Conservation (phyloP, 2,888 invertebrate species). For the Dusona sp. region DNA sequence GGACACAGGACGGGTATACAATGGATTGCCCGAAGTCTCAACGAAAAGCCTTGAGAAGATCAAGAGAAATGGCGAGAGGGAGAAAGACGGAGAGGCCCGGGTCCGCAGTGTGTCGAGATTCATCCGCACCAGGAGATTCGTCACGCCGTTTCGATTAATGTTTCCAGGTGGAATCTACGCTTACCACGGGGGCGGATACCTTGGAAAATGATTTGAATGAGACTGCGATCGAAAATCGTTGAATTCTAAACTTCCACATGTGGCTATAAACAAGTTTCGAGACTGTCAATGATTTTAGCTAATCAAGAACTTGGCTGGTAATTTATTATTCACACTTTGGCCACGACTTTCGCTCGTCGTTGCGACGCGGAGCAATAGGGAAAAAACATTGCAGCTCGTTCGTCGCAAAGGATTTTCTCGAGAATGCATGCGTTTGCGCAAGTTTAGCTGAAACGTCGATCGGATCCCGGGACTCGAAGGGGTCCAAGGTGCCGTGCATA, state of each 20-base stretch:
- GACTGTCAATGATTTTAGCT: background rate
- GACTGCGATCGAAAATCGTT: conserved; percentile 24
- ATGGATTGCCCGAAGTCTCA: no score
- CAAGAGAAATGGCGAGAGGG: no score
- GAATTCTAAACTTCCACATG: background rate
- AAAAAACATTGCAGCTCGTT: conserved; percentile 4
- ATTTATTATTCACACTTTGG: conserved; percentile 42
- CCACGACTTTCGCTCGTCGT: conserved; percentile 46
- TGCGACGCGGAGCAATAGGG: conserved; percentile 14
- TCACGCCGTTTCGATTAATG: conserved; percentile 60
- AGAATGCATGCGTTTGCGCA: conserved; percentile 75
- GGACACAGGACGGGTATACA: background rate
- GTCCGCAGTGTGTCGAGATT: conserved; percentile 42
- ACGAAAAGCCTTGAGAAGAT: no score
- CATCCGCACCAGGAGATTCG: conserved; percentile 56
- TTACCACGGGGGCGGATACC: conserved; percentile 37
- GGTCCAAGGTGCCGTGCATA: conserved; percentile 29
- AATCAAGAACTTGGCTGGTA: conserved; percentile 4
- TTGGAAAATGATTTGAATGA: conserved; percentile 54
- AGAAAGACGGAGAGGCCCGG: background rate
- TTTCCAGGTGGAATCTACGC: conserved; percentile 53
- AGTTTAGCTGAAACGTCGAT: conserved; percentile 69
- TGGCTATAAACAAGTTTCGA: background rate
- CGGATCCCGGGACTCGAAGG: conserved; percentile 62
- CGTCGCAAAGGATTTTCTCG: conserved; percentile 67